A percentile compares a stretch with the other conserved stretches of the same genome.
Evolutionary conservation across 2,797 vertebrate species (phyloP).

Genomic region (Paedocypris micromegethes): DNA sequence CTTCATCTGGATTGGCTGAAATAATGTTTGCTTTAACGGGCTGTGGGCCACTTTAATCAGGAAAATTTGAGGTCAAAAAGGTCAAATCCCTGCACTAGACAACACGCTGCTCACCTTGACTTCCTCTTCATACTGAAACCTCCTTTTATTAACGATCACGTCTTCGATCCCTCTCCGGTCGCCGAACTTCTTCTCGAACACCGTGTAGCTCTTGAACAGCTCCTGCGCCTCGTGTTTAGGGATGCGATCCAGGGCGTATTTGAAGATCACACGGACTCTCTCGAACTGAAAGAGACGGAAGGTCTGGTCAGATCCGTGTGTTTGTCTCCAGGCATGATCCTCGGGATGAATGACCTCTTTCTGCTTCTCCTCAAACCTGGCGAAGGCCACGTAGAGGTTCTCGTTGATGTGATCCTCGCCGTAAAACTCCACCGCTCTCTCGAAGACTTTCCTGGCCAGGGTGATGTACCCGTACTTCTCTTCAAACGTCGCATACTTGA

Average conservation of each 20-base stretch:
- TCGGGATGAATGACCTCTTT: slow-evolving; percentile 75
- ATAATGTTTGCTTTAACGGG: too few species aligned
- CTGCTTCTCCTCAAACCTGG: slow-evolving; percentile 93
- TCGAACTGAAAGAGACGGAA: slow-evolving; percentile 77
- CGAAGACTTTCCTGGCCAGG: slow-evolving; percentile 84
- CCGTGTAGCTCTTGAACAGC: slow-evolving; percentile 96
- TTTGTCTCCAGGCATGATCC: neutral
- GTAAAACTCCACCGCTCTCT: slow-evolving; percentile 91
- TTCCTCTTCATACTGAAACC: slow-evolving; percentile 98
- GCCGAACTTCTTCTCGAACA: slow-evolving; percentile 98
- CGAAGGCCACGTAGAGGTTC: slow-evolving; percentile 90
- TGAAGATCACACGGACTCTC: slow-evolving; percentile 94
- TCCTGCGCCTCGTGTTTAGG: slow-evolving; percentile 92
- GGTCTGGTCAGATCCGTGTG: neutral
- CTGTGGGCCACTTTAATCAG: too few species aligned
- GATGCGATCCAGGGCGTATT: slow-evolving; percentile 91
- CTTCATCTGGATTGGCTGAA: too few species aligned
- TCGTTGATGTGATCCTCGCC: slow-evolving; percentile 89
- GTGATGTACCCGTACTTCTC: slow-evolving; percentile 91
- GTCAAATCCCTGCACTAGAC: too few species aligned
- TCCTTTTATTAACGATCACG: slow-evolving; percentile 92
- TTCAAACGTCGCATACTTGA: slow-evolving; percentile 97
- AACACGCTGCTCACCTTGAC: slow-evolving; percentile 76
- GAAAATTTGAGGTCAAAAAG: neutral
- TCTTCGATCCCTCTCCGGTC: slow-evolving; percentile 94